These are phyloP conservation scores for Hippocampus zosterae DNA, from an alignment of 2,113 vertebrate species.

Conservation along the genomic window DNA sequence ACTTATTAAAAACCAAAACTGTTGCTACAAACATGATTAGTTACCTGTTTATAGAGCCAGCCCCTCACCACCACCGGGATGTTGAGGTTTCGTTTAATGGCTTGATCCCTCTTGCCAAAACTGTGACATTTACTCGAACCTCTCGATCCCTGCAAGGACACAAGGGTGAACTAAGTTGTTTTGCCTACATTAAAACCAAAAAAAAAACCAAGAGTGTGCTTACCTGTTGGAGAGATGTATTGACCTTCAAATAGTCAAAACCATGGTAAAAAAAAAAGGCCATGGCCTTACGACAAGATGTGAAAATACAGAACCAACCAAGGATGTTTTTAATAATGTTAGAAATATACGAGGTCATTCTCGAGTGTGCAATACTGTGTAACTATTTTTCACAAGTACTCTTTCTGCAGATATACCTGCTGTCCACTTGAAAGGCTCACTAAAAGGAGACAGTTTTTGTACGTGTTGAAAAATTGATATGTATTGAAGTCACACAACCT, in stretches of 20 bases:
- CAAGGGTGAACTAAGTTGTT: conserved; percentile 5
- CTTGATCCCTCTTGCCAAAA: conserved; percentile 94
- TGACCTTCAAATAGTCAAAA: neutral
- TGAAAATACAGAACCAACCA: conserved; percentile 28
- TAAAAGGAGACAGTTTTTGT: neutral
- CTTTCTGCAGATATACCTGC: conserved; percentile 6
- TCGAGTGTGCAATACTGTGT: neutral
- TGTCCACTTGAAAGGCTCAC: neutral
- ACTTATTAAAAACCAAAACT: neutral
- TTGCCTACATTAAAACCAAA: neutral
- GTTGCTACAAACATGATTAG: neutral
- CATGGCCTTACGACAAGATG: conserved; percentile 1
- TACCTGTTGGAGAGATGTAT: neutral
- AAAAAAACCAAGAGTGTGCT: neutral
- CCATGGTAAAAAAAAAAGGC: neutral
- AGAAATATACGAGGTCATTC: conserved; percentile 22
- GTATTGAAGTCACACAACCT: neutral
- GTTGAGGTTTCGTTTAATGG: conserved; percentile 92
- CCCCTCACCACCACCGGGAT: conserved; percentile 92
- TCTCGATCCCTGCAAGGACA: conserved; percentile 72
- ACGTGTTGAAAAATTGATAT: neutral
- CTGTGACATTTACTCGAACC: conserved; percentile 83
- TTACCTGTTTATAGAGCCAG: conserved; percentile 98
- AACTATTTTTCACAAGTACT: conserved; percentile 5
- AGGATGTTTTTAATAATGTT: conserved; percentile 2